Percentiles rank a stretch among this genome's conserved stretches.
These are phyloP conservation scores for Climacteris rufus DNA, from an alignment of 2,113 vertebrate species.

Conservation along the genomic window DNA sequence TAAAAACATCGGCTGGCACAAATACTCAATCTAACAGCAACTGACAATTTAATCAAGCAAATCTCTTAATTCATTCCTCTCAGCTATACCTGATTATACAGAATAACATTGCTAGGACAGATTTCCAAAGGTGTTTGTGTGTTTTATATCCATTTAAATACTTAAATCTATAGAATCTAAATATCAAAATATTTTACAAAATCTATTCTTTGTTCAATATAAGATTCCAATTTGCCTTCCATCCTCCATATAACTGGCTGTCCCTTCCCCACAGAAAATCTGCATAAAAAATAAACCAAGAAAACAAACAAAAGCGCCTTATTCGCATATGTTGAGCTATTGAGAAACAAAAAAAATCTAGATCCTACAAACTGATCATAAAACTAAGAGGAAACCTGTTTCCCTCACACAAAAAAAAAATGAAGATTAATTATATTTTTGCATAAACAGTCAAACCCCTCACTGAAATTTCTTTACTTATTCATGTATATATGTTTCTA, in stretches of 20 bases:
- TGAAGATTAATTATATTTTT: neutral
- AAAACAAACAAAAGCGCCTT: fast-evolving
- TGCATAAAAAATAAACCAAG: neutral
- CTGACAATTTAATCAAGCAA: neutral
- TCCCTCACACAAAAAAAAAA: neutral
- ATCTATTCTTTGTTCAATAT: neutral
- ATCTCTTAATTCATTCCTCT: neutral
- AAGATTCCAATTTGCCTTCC: neutral
- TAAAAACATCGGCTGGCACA: neutral
- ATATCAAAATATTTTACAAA: neutral
- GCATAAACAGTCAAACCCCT: neutral
- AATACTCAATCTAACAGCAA: neutral
- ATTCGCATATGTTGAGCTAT: neutral
- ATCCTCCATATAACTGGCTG: fast-evolving
- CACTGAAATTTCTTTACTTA: neutral
- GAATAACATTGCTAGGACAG: neutral
- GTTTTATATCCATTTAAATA: neutral
- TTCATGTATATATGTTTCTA: neutral
- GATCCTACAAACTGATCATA: neutral
- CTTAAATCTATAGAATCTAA: neutral
- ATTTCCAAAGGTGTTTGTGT: neutral
- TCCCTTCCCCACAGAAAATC: neutral
- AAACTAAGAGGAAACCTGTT: neutral
- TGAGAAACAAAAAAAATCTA: neutral
- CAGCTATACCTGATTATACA: neutral